Base-by-base conservation (phyloP, 2,888 invertebrate genomes). In the Dendrolimus houi region DNA sequence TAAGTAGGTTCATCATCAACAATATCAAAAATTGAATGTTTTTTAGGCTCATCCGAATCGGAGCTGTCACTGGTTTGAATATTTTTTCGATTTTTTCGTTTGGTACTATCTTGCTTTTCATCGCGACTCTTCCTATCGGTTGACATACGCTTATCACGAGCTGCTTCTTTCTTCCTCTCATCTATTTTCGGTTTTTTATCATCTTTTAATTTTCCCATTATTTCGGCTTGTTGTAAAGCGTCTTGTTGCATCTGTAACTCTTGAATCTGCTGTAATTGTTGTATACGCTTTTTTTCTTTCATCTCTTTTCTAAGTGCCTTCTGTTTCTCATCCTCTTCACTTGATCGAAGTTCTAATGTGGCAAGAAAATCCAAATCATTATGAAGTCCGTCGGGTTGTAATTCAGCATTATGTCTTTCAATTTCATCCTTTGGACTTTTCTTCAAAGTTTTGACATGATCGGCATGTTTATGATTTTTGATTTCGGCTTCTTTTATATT, bases 21-120 rank as follows among this genome's bases (percentile, higher is more conserved):
- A 59, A 97, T 96, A 77, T 97, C 97, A 81, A 97, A 97, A 73
- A 97, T 97, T 58, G 97, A 97, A 89, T 96, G 97, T 79, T 96
- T 96, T 81, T 96, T 96, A 56, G 95, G 95, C 79, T 95, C 95
- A 75, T 96, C 96, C 8, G 95, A 95, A 80, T 96, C 96, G 2
- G 94, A 93, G 62, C 91, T 93, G 56, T 94, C 94, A 13, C 94
- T 93, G 69, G 93, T 94, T 58, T 94, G 92, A 10, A 77, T 64
- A 56, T 76, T 80, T 68, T 86, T 90, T 52, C 87, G 80, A 69
- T 85, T 86, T 66, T 92, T 92, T 12, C 85, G 79, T 69, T 85
- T 88, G 56, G 61, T 77, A 54, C 60, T 71, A 17, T 88, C 86
- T 60, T 64, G 72, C 71, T 83, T 86, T 41, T 92, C 92, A 56